These are phyloP conservation scores for zebrafish (Danio rerio) DNA, from an alignment of 2,113 vertebrate species.

Conservation along the genomic window DNA sequence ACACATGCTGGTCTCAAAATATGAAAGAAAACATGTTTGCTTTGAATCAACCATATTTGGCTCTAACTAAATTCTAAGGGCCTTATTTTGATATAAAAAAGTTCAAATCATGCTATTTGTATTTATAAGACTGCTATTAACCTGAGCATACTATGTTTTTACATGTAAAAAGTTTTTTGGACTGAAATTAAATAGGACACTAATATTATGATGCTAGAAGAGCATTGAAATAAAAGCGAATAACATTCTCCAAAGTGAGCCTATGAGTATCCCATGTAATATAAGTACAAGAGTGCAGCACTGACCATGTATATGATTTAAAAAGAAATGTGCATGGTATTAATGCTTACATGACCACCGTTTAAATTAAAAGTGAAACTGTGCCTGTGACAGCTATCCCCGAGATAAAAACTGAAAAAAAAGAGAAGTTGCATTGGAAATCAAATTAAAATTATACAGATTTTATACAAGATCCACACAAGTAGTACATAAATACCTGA, in stretches of 20 bases:
- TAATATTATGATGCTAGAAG: background rate
- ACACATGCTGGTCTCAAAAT: background rate
- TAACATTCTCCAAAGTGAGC: background rate
- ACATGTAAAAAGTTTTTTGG: background rate
- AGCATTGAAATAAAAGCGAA: background rate
- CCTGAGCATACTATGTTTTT: conserved; percentile 39
- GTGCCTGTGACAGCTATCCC: conserved; percentile 2
- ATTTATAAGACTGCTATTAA: conserved; percentile 29
- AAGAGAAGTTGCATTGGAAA: conserved; percentile 1
- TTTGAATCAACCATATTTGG: conserved; percentile 10
- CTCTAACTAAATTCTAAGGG: conserved; percentile 7
- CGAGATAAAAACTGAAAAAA: conserved; percentile 63
- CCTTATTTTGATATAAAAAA: conserved; percentile 20
- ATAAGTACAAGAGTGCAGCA: background rate
- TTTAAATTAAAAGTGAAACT: conserved; percentile 56
- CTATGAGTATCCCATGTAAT: background rate
- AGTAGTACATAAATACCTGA: background rate
- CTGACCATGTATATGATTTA: background rate
- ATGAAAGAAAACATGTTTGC: conserved; percentile 53
- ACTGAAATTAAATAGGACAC: conserved; percentile 9
- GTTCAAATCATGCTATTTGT: background rate
- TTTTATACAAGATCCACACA: conserved; percentile 2
- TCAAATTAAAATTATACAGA: background rate
- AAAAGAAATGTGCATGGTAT: background rate
- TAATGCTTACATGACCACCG: too few species aligned